phyloP scores from a whole-genome alignment of 2,888 invertebrate genomes.

The Trichopoda pennipes region DNA sequence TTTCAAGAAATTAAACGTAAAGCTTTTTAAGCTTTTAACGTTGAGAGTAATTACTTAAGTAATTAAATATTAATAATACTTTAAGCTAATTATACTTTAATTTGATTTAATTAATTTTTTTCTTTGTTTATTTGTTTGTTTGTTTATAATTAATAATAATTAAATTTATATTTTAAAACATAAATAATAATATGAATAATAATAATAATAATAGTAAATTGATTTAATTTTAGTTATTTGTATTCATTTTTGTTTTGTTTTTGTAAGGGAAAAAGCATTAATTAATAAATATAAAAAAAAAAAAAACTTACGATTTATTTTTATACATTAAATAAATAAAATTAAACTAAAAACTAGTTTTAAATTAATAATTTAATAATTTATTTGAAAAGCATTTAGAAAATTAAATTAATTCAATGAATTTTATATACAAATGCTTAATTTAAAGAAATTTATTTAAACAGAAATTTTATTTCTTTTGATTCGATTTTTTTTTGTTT shows the following conservation, averaged over 20 bases:
- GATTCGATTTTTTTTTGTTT: slow-evolving; percentile 30
- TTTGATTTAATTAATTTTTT: too few relatives aligned
- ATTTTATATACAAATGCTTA: slow-evolving; percentile 27
- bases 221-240: background rate
- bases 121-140: background rate
- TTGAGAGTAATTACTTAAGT: slow-evolving; percentile 48
- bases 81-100: slow-evolving; percentile 65
- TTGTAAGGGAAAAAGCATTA: too few relatives aligned
- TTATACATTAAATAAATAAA: background rate
- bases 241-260: background rate
- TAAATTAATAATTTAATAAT: background rate
- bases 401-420: background rate
- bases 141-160: background rate
- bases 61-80: slow-evolving; percentile 66
- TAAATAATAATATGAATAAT: slow-evolving; percentile 23
- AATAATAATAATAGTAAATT: background rate
- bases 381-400: slow-evolving; percentile 10
- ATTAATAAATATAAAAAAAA: background rate
- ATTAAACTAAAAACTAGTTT: slow-evolving; percentile 10
- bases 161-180: slow-evolving; percentile 20
- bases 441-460: slow-evolving; percentile 37
- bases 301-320: slow-evolving; percentile 4
- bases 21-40: slow-evolving; percentile 65
- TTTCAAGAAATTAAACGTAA: slow-evolving; percentile 57
- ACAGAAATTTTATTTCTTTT: slow-evolving; percentile 62